Evolutionary conservation across 2,113 vertebrate genomes (phyloP).

Genomic region (Geococcyx californianus): DNA sequence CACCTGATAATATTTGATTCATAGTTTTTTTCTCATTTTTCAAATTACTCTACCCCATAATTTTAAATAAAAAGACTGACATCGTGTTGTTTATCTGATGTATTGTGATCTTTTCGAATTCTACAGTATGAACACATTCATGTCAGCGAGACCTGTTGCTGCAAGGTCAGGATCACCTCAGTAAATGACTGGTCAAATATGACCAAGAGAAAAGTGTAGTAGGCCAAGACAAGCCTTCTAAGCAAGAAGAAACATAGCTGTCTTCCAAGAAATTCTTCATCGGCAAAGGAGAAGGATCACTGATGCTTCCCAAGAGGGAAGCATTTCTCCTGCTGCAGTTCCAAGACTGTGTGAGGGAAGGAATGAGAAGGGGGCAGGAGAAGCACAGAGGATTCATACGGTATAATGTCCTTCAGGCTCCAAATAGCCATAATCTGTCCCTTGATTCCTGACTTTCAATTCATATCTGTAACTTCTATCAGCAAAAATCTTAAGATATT

Average conservation of each 20-base stretch:
- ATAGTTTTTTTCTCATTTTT: not conserved
- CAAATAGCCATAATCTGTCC: not conserved
- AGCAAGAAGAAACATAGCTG: not conserved
- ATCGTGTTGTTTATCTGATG: not conserved
- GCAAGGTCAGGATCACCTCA: not conserved
- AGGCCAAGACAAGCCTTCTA: not conserved
- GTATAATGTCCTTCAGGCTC: not conserved
- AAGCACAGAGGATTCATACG: not conserved
- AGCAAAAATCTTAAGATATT: conserved; percentile 2
- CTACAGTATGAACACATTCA: not conserved
- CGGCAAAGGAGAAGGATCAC: not conserved
- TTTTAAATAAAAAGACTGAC: not conserved
- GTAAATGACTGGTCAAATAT: not conserved
- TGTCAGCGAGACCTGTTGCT: not conserved
- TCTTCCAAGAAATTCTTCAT: not conserved
- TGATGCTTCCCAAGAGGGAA: not conserved
- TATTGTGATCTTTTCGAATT: not conserved
- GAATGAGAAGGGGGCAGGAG: not conserved
- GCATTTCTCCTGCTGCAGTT: not conserved
- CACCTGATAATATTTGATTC: not conserved
- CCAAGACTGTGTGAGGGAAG: not conserved
- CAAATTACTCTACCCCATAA: not conserved
- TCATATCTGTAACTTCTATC: conserved; percentile 33
- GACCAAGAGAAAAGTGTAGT: not conserved
- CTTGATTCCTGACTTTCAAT: not conserved